A percentile compares a stretch with the other conserved stretches of the same genome.
Evolutionary conservation across 2,113 vertebrate genomes (phyloP).

Genomic region (Callithrix jacchus): DNA sequence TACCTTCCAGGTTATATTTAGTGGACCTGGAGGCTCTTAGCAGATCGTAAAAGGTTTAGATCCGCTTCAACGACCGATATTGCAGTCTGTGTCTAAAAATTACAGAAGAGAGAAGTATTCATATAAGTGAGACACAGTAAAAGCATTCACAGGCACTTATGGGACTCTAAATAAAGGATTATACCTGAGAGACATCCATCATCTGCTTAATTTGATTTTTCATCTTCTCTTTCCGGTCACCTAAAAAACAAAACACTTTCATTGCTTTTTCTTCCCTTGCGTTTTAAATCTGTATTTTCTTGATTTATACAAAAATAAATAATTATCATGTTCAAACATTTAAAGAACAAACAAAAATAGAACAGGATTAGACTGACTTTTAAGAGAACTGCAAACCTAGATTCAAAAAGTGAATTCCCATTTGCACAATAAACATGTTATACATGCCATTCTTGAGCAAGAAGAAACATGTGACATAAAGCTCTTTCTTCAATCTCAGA

Average conservation of each 20-base stretch:
- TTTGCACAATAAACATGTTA: not conserved
- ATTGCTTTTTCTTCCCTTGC: constrained; percentile 19
- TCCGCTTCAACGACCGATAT: constrained; percentile 94
- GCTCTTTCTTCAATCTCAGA: not conserved
- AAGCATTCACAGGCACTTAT: not conserved
- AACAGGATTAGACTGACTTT: not conserved
- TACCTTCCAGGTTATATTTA: constrained; percentile 93
- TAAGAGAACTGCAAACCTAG: not conserved
- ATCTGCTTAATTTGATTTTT: constrained; percentile 93
- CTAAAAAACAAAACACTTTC: constrained; percentile 81
- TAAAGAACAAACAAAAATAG: not conserved
- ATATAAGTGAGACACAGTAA: not conserved
- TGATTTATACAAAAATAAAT: not conserved
- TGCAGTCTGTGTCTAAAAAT: constrained; percentile 91
- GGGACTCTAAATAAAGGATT: constrained; percentile 20
- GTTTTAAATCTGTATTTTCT: not conserved
- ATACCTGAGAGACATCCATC: constrained; percentile 97
- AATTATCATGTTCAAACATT: constrained; percentile 19
- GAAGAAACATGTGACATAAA: not conserved
- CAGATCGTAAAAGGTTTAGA: constrained; percentile 88
- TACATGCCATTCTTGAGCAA: not conserved
- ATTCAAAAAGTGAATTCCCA: not conserved
- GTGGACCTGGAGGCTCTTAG: constrained; percentile 89
- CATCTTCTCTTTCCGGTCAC: constrained; percentile 87
- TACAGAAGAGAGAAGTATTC: constrained; percentile 9